phyloP scores from a whole-genome alignment of 2,888 invertebrate species.

The Athetis lepigone region DNA sequence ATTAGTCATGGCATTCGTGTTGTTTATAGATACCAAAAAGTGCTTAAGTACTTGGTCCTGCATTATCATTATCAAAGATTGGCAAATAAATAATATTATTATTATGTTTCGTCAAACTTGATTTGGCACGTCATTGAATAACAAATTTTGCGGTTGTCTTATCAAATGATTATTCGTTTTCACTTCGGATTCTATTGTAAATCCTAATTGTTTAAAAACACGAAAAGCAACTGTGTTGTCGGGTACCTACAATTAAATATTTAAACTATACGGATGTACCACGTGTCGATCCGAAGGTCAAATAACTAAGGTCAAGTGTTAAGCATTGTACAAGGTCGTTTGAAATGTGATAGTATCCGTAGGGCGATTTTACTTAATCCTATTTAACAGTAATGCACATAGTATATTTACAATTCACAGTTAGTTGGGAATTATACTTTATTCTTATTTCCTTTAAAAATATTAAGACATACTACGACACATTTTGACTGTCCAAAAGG shows the following conservation, averaged over 20 bases:
- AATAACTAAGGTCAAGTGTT: slow-evolving; percentile 57
- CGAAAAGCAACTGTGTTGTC: slow-evolving; percentile 18
- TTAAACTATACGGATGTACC: slow-evolving; percentile 24
- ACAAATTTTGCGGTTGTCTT: slow-evolving; percentile 25
- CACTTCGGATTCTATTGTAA: slow-evolving; percentile 12
- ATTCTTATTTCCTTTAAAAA: background rate
- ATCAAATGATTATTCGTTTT: slow-evolving; percentile 18
- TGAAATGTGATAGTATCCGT: slow-evolving; percentile 37
- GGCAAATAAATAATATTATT: slow-evolving; percentile 40
- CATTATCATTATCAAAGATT: slow-evolving; percentile 34
- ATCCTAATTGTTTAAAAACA: slow-evolving; percentile 1
- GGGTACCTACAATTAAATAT: slow-evolving; percentile 23
- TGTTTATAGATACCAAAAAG: slow-evolving; percentile 21
- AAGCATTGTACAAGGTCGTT: slow-evolving; percentile 47
- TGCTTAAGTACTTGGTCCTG: background rate
- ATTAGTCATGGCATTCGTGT: background rate
- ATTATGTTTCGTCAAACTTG: slow-evolving; percentile 24
- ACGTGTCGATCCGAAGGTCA: slow-evolving; percentile 55
- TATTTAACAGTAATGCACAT: slow-evolving; percentile 18
- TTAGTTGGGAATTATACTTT: background rate
- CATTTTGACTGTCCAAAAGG: slow-evolving; percentile 2
- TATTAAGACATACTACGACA: background rate
- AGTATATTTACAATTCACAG: background rate
- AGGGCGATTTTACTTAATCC: slow-evolving; percentile 40
- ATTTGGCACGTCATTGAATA: slow-evolving; percentile 19